Evolutionary conservation across 2,888 invertebrate species (phyloP).

Genomic region (Neuroscelio doddi): DNA sequence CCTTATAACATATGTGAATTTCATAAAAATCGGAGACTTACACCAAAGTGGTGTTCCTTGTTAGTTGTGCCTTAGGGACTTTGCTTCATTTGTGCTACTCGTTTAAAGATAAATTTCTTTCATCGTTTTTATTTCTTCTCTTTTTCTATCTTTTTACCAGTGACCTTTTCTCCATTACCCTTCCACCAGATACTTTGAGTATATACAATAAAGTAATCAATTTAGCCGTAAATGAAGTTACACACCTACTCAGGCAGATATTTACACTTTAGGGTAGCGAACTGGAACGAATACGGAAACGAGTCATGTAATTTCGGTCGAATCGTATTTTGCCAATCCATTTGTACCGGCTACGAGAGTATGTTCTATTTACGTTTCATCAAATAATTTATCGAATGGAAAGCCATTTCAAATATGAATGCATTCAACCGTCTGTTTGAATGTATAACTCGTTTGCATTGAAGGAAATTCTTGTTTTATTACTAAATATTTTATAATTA

Average conservation of each 20-base stretch:
- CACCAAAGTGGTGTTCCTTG: no score
- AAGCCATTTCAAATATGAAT: constrained; percentile 50
- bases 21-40: no score
- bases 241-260: no score
- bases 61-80: no score
- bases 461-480: not conserved
- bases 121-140: not conserved
- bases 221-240: constrained; percentile 13
- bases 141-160: no score
- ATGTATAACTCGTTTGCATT: constrained; percentile 28
- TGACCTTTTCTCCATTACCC: constrained; percentile 12
- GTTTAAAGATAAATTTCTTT: not conserved
- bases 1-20: no score
- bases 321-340: constrained; percentile 55
- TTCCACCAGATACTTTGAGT: not conserved
- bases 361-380: constrained; percentile 52
- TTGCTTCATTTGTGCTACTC: no score
- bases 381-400: constrained; percentile 58
- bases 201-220: constrained; percentile 13
- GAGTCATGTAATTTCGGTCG: constrained; percentile 54
- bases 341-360: constrained; percentile 52
- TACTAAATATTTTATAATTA: no score
- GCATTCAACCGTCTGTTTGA: no score
- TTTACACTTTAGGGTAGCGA: constrained; percentile 10
- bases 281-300: constrained; percentile 43